Evolutionary conservation across 2,797 vertebrate genomes (phyloP), one percentile per base, ranked within the genome.

Genomic region (Sebastes melanostomus): DNA sequence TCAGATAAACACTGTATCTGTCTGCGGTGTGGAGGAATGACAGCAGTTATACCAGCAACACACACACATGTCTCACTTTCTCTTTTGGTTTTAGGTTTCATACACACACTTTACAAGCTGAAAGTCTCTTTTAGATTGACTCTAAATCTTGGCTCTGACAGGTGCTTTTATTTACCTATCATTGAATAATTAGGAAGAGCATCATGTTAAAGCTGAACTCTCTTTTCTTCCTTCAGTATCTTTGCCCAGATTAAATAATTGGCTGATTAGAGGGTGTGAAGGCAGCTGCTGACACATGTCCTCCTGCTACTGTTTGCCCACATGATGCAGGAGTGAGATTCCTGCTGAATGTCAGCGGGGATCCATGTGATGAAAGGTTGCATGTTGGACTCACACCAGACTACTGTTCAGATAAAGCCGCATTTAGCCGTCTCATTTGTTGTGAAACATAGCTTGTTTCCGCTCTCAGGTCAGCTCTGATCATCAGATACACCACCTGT

Each of bases 341-440:
- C 81, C 78, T 50, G 75, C 80, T 77, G 77, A 86, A 85, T 78
- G 78, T 85, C 85, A 84, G 55, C 4, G 8, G 72, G 82, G 87
- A 85, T 78, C 78, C 68, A 4, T 14, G 34, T 25, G 75, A 86
- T 25, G 75, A 86, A 88, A 83, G 84, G 83, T 75, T 65, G 65
- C 25, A 6, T 6, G 42, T 14, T 78, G 86, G 83, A 78, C 14
- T 52, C 2, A 0, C 20, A 72, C 78, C 84, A 68, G 62, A 36
- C 30, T 16, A 30, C n/a, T 9, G 68, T 58, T 67, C 25, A 4
- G 67, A 80, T 59, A n/a, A 72, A 84, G 63, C 81, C 5, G 11
- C 29, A 20, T 85, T 83, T 75, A 78, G 68, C 68, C 14, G 11
- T 22, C 12, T 10, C 32, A 4, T 77, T 85, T 79, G 83, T 79